These are phyloP conservation scores for Tipula lateralis DNA, from an alignment of 2,888 invertebrate genomes.

Conservation along the genomic window DNA sequence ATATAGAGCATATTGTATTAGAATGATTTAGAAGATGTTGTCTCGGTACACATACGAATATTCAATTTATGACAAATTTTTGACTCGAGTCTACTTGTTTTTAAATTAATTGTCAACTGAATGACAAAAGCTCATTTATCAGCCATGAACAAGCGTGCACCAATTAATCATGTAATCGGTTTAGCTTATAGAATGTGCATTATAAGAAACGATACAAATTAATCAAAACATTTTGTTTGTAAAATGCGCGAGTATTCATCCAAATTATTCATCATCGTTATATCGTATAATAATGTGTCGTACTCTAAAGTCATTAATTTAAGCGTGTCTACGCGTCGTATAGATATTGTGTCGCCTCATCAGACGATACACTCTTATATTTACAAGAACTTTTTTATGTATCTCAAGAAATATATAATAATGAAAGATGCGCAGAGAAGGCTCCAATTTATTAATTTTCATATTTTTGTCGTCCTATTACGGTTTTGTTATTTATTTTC, in stretches of 20 bases:
- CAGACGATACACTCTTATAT: not conserved
- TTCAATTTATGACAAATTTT: not conserved
- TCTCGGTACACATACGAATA: not conserved
- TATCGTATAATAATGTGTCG: not conserved
- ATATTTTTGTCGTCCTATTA: not conserved
- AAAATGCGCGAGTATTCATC: not conserved
- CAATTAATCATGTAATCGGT: slow-evolving; percentile 19
- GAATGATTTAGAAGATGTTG: not conserved
- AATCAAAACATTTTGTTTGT: not conserved
- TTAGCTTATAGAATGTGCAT: not conserved
- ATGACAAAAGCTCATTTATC: not conserved
- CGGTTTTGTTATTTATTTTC: not conserved
- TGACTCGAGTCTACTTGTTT: too few species aligned
- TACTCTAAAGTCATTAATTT: not conserved
- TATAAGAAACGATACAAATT: not conserved
- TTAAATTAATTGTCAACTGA: not conserved
- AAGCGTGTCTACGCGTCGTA: not conserved
- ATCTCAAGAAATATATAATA: not conserved
- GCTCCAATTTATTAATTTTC: not conserved
- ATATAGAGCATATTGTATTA: not conserved
- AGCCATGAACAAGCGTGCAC: not conserved
- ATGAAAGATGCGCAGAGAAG: not conserved
- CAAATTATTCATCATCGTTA: not conserved
- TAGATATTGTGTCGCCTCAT: not conserved
- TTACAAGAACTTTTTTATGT: too few species aligned